These are phyloP conservation scores for Mus spretus DNA, from an alignment of 2,797 vertebrate genomes.

Conservation along the genomic window DNA sequence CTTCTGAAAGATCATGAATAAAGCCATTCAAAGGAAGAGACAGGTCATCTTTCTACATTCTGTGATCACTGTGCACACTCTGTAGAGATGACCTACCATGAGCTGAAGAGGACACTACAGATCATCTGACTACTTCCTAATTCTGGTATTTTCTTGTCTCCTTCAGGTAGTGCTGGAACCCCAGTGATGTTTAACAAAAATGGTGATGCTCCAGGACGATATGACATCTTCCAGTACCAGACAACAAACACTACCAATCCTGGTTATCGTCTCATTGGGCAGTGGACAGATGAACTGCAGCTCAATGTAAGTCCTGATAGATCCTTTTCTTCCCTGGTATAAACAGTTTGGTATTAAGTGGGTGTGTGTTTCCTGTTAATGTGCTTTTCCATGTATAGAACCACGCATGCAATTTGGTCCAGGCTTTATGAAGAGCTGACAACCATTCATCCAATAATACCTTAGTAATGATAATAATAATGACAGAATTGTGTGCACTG, in stretches of 20 bases:
- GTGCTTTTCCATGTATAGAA: neutral
- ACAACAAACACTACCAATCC: conserved; percentile 93
- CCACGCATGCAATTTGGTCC: neutral
- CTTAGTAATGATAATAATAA: neutral
- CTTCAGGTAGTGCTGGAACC: conserved; percentile 96
- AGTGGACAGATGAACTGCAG: conserved; percentile 97
- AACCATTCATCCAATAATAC: neutral
- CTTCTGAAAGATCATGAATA: neutral
- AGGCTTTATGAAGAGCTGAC: neutral
- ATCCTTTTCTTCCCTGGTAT: neutral
- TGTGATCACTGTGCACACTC: too few species aligned
- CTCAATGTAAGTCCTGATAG: conserved; percentile 92
- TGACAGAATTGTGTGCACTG: neutral
- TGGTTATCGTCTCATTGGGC: conserved; percentile 94
- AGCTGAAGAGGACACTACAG: neutral
- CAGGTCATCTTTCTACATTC: neutral
- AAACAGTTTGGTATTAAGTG: neutral
- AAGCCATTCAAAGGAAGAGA: neutral
- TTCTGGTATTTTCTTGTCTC: conserved; percentile 52
- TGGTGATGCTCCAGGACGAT: conserved; percentile 97
- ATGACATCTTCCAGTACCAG: conserved; percentile 99
- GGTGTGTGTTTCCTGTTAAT: neutral
- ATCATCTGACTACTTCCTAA: neutral
- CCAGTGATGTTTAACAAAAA: conserved; percentile 98
- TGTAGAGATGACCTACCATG: neutral